Evolutionary conservation across 2,797 vertebrate species (phyloP).

Genomic region (Podargus strigoides): DNA sequence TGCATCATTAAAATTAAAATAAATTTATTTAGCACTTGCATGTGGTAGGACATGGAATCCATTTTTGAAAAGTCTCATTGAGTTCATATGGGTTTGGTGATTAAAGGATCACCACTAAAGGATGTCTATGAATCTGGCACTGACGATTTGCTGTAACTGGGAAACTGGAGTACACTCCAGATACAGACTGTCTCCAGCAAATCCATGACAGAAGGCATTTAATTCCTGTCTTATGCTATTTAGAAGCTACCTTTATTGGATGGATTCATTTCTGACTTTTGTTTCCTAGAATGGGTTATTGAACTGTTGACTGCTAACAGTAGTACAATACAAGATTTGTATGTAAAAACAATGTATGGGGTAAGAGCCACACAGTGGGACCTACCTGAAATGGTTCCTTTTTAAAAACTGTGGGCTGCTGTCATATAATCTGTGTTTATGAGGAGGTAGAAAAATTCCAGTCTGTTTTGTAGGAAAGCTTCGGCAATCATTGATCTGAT

Average conservation of each 20-base stretch:
- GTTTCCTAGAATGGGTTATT: constrained; percentile 19
- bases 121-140: not conserved
- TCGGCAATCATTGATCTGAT: not conserved
- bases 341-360: constrained; percentile 17
- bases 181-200: not conserved
- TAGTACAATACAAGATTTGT: constrained; percentile 17
- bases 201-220: not conserved
- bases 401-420: not conserved
- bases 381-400: not conserved
- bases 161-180: not conserved
- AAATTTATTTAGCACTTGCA: not conserved
- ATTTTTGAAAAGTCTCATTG: not conserved
- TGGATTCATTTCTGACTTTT: constrained; percentile 46
- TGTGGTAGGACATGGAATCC: not conserved
- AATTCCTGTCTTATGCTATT: not conserved
- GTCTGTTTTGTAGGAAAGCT: constrained; percentile 38
- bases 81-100: not conserved
- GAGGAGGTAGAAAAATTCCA: not conserved
- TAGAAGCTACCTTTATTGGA: constrained; percentile 1
- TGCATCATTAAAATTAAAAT: not conserved
- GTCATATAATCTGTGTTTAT: not conserved
- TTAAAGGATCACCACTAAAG: not conserved
- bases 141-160: not conserved
- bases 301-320: constrained; percentile 24
- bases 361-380: not conserved